Conservation (phyloP, 2,797 vertebrate genomes). For the Anableps anableps region DNA sequence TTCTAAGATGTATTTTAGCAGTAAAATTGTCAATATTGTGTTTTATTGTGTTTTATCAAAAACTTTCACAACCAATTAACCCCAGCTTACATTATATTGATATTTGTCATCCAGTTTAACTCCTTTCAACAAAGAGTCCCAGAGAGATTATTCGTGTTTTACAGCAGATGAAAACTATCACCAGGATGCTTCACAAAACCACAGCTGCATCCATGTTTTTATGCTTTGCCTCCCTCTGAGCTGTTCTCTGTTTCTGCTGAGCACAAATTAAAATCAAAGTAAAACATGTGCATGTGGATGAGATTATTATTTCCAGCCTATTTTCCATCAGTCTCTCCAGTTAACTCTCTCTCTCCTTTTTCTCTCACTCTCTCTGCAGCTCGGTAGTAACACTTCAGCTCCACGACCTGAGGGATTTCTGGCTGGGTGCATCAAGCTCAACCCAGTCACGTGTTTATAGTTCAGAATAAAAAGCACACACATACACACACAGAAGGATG, state of each 20-base stretch:
- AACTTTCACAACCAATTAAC: background rate
- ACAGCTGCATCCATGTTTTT: constrained; percentile 22
- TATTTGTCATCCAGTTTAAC: background rate
- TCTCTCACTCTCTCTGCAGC: constrained; percentile 33
- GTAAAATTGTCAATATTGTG: background rate
- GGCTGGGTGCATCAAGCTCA: constrained; percentile 72
- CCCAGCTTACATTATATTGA: background rate
- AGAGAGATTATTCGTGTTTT: background rate
- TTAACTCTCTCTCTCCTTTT: constrained; percentile 17
- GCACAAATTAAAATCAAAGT: constrained; percentile 51
- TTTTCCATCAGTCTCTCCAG: constrained; percentile 52
- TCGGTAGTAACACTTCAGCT: constrained; percentile 70
- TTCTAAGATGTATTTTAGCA: background rate
- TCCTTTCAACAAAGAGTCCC: background rate
- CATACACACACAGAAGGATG: constrained; percentile 13
- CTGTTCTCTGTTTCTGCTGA: constrained; percentile 10
- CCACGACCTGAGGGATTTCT: constrained; percentile 71
- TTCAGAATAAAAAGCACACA: constrained; percentile 60
- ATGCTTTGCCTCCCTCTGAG: constrained; percentile 7
- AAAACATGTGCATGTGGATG: constrained; percentile 53
- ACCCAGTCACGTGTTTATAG: constrained; percentile 72
- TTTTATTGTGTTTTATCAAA: no score
- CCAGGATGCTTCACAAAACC: constrained; percentile 8
- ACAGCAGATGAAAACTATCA: constrained; percentile 5
- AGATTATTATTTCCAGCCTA: constrained; percentile 63